Base-by-base conservation (phyloP, 1,140 invertebrate genomes). In the Scylla paramamosain region DNA sequence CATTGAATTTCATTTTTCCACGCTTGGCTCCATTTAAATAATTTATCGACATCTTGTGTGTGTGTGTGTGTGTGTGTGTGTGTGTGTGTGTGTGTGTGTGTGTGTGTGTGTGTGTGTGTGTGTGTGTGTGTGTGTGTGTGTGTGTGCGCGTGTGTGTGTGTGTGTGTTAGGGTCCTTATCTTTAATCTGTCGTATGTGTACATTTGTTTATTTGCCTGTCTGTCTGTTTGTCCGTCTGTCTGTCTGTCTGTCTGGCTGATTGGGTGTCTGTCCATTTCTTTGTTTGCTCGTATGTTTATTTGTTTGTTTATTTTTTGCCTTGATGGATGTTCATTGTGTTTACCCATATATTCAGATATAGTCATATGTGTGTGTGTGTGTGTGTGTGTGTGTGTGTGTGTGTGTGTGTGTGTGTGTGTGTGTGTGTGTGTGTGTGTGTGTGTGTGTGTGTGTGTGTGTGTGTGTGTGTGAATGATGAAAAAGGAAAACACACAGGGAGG, bases 41-140 rank as follows among this genome's bases (percentile, higher is more conserved):
- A 59, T 59, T 59, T 59, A 59, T 59, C 10, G 52, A 59, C 52
- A 59, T 59, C 52, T 0, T 59, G 10, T 59, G 52, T 12, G 52
- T 12, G 1, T 20, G 52, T 59, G 10, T 59, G 52, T 59, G 67
- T 77, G 67, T 77, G 67, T 77, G 67, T 77, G 67, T 77, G 67
- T 77, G 67, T 77, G 67, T 77, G 67, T 77, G 67, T 77, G 67
- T 77, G 67, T 77, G 67, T 77, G 67, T n/a, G 25, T 77, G 67
- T 67, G 59, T 52, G 48, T 52, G 48, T 52, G 48, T 52, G 48
- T 52, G 48, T 52, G 48, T 52, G 67, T 77, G 67, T 77, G 67
- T 77, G 67, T 77, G 67, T 77, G 67, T 77, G 67, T 77, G 67
- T 77, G 67, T 77, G 67, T 77, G 67, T 77, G 67, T 77, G 67